A percentile compares a stretch with the other conserved stretches of the same genome.
Conservation (phyloP, 1,140 invertebrate genomes). For the Cyclargus thomasi region DNA sequence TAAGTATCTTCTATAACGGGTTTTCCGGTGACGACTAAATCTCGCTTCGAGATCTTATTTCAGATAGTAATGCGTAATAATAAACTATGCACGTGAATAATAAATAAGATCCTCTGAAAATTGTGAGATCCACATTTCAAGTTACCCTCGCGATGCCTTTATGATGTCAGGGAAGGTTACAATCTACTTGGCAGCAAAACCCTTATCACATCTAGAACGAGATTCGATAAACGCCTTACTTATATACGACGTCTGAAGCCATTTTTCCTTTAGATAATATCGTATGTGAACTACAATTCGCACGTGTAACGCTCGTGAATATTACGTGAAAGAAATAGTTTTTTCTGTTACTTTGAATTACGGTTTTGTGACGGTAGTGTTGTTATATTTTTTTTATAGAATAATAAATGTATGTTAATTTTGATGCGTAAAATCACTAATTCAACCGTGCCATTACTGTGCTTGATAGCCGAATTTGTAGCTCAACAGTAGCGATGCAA, state of each 20-base stretch:
- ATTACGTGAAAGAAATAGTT: background rate
- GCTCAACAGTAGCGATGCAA: too few relatives aligned
- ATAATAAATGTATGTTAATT: too few relatives aligned
- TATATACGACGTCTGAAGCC: background rate
- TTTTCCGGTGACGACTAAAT: background rate
- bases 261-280: background rate
- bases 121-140: background rate
- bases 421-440: too few relatives aligned
- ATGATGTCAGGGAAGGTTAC: background rate
- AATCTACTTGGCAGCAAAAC: background rate
- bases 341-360: too few relatives aligned
- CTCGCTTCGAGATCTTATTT: background rate
- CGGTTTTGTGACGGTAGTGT: too few relatives aligned
- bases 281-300: too few relatives aligned
- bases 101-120: constrained; percentile 5
- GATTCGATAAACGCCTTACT: background rate
- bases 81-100: constrained; percentile 2
- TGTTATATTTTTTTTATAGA: too few relatives aligned
- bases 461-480: too few relatives aligned
- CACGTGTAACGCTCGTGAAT: background rate
- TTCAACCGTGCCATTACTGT: too few relatives aligned
- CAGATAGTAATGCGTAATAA: constrained; percentile 1
- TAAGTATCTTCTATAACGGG: background rate
- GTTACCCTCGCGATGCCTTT: background rate
- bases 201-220: constrained; percentile 5